Evolutionary conservation across 2,113 vertebrate species (phyloP), one percentile per base, ranked within the genome.

Genomic region (Dicrurus megarhynchus): DNA sequence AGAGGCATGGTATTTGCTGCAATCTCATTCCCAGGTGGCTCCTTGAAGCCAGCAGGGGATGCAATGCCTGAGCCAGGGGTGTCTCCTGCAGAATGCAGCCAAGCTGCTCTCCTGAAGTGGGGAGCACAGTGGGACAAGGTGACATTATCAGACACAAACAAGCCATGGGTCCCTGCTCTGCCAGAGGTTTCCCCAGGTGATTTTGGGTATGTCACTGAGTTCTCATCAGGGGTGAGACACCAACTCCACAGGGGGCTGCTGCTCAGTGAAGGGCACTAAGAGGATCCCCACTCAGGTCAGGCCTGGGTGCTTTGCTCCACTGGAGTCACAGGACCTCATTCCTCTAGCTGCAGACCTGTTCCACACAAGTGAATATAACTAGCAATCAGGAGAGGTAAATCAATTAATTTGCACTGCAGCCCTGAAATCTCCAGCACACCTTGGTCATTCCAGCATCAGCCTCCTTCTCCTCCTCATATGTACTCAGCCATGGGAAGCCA

Each of bases 261-360:
- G 33, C 56, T 49, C 2, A 0, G 13, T 32, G 71, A 73, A 70
- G 7, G 7, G 1, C 7, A 1, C 41, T 32, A 4, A 47, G 20
- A 80, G 16, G 11, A 83, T 73, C 26, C 12, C 18, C n/a, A 23
- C 39, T 73, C 53, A 73, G 39, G 9, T 42, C 21, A 63, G 44
- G 14, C 33, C 30, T 3, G 1, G 16, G 50, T 6, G 5, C 7
- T 86, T n/a, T 73, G 39, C 18, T 33, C 18, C 3, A 0, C 19
- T 80, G 59, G 17, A 67, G 30, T 39, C 76, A 52, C 26, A 63
- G 60, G 30, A 52, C 11, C 61, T 73, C 53, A 9, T 30, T 83
- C n/a, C 47, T 85, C 26, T 78, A 64, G 35, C 39, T 68, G 24
- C 60, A 93, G 44, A 76, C 1, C 4, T 65, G 41, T 17, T 57